phyloP scores from a whole-genome alignment of 1,140 invertebrate species.

The Nymphalis io region DNA sequence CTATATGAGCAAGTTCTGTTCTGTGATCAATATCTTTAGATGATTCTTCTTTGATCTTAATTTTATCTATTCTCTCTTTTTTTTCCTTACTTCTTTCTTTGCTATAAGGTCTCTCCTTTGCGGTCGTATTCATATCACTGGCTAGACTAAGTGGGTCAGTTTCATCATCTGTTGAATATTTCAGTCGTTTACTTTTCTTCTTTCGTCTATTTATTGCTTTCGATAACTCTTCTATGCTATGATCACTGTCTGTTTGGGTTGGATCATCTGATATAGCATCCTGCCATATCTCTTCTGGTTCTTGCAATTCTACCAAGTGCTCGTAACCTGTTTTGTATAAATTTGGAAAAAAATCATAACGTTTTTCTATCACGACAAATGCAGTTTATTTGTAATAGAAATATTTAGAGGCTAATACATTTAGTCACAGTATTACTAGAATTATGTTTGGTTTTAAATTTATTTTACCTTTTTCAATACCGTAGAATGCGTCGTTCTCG shows the following conservation, averaged over 20 bases:
- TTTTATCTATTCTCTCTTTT: constrained; percentile 51
- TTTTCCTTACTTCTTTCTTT: constrained; percentile 56
- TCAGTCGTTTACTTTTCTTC: constrained; percentile 46
- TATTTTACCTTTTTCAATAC: constrained; percentile 75
- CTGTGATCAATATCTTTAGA: constrained; percentile 44
- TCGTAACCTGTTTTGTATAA: constrained; percentile 68
- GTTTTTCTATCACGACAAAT: too few species aligned
- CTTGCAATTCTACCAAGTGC: constrained; percentile 69
- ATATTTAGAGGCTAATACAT: too few species aligned
- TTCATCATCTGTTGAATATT: constrained; percentile 47
- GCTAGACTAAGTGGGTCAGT: constrained; percentile 56
- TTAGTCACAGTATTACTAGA: too few species aligned
- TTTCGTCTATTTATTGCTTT: constrained; percentile 38
- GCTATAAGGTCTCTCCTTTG: constrained; percentile 52
- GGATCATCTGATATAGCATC: constrained; percentile 39
- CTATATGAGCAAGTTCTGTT: constrained; percentile 30
- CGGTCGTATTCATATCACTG: constrained; percentile 43
- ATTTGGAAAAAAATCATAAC: background rate
- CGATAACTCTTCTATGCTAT: constrained; percentile 31
- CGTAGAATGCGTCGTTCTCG: constrained; percentile 71
- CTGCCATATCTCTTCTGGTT: constrained; percentile 60
- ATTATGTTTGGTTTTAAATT: too few species aligned
- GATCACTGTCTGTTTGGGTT: constrained; percentile 42
- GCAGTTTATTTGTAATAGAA: too few species aligned
- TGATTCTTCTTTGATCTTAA: constrained; percentile 46